Evolutionary conservation across 1,140 invertebrate species (phyloP).

Genomic region (Dendrolimus punctatus): DNA sequence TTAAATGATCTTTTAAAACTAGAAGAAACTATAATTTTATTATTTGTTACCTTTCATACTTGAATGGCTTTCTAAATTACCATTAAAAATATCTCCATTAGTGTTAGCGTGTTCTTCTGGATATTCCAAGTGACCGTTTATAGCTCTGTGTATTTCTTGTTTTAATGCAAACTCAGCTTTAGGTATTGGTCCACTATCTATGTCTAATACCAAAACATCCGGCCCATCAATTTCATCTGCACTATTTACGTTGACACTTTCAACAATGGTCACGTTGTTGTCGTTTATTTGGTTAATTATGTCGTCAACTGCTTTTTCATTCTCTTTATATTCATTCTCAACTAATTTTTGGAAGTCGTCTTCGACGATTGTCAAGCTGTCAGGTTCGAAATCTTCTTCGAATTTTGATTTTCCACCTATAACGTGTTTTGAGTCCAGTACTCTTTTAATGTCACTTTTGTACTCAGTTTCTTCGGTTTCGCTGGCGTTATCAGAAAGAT

Average conservation of each 20-base stretch:
- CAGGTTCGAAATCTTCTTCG: conserved; percentile 57
- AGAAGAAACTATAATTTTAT: not conserved
- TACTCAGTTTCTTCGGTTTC: conserved; percentile 74
- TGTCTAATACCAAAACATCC: conserved; percentile 36
- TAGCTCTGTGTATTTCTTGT: conserved; percentile 59
- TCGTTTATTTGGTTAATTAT: conserved; percentile 28
- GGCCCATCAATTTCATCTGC: conserved; percentile 15
- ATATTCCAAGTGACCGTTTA: conserved; percentile 29
- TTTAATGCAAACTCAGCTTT: conserved; percentile 60
- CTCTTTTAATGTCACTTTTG: conserved; percentile 73
- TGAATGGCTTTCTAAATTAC: conserved; percentile 12
- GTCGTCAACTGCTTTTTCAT: conserved; percentile 30
- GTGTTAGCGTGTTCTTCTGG: conserved; percentile 12
- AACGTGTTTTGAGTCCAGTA: conserved; percentile 72
- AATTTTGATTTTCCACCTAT: conserved; percentile 72
- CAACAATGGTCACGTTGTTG: conserved; percentile 18
- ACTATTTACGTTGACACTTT: conserved; percentile 14
- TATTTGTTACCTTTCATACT: conserved; percentile 6
- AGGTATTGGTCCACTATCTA: conserved; percentile 48
- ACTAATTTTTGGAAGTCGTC: conserved; percentile 41
- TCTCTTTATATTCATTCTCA: conserved; percentile 28
- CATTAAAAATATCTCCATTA: conserved; percentile 16
- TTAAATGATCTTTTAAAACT: too few relatives aligned
- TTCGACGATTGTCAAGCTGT: conserved; percentile 53
- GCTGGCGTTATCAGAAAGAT: conserved; percentile 83